These are phyloP conservation scores for Blennius ocellaris DNA, from an alignment of 2,113 vertebrate species.

Conservation along the genomic window DNA sequence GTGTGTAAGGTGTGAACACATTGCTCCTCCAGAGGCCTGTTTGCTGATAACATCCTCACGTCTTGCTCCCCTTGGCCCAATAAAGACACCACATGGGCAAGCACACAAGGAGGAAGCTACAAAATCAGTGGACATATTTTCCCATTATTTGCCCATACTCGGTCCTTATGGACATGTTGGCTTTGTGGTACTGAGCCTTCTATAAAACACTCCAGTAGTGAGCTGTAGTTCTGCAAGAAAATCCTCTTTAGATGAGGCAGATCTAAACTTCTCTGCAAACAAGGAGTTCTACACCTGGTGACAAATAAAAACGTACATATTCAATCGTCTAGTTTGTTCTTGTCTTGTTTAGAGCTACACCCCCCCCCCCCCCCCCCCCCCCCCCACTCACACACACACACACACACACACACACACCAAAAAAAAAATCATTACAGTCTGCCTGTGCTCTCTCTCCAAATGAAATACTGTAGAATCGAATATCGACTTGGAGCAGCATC, in stretches of 20 bases:
- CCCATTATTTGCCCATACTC: neutral
- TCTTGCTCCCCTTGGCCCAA: neutral
- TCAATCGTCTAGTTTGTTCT: neutral
- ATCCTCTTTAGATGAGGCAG: too few species aligned
- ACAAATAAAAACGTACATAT: neutral
- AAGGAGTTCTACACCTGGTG: neutral
- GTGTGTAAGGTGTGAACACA: neutral
- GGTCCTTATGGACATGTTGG: neutral
- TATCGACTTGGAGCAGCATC: neutral
- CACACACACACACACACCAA: too few species aligned
- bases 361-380: too few species aligned
- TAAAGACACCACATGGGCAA: neutral
- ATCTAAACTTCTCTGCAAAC: too few species aligned
- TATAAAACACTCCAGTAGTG: neutral
- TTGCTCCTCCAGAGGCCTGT: neutral
- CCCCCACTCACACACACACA: too few species aligned
- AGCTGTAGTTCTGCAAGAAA: too few species aligned
- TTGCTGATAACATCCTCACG: neutral
- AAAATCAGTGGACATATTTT: neutral
- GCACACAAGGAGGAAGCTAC: neutral
- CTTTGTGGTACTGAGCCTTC: neutral
- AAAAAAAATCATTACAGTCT: neutral
- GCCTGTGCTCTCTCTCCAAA: conserved; percentile 1
- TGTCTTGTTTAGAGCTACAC: neutral
- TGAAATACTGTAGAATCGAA: conserved; percentile 8